A percentile compares a stretch with the other conserved stretches of the same genome.
These are phyloP conservation scores for Lordiphosa andalusiaca DNA, from an alignment of 2,888 invertebrate genomes.

Conservation along the genomic window DNA sequence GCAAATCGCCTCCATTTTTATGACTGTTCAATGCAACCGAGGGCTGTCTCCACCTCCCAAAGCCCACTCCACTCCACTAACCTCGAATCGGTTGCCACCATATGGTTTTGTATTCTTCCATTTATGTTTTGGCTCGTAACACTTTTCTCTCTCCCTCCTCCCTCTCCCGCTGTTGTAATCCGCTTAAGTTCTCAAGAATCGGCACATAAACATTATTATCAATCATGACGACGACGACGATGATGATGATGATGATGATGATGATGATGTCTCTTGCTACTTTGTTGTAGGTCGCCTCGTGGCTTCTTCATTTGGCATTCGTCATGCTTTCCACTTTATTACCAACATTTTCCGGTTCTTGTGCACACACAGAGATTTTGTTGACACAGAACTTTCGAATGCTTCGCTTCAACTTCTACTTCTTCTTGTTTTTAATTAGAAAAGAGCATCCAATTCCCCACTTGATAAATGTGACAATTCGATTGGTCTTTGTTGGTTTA, in stretches of 20 bases:
- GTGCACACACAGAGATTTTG: conserved; percentile 22
- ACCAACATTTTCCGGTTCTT: conserved; percentile 45
- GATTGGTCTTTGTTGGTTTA: conserved; percentile 11
- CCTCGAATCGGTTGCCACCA: conserved; percentile 60
- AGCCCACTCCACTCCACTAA: conserved; percentile 49
- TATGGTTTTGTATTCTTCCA: conserved; percentile 34
- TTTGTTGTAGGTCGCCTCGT: conserved; percentile 23
- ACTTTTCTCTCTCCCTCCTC: conserved; percentile 43
- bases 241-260: conserved; percentile 29
- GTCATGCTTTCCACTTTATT: conserved; percentile 65
- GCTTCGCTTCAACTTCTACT: conserved; percentile 18
- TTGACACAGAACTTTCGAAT: conserved; percentile 28
- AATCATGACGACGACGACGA: conserved; percentile 1
- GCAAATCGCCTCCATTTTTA: conserved; percentile 52
- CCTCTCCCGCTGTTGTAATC: conserved; percentile 43
- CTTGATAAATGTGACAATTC: conserved; percentile 39
- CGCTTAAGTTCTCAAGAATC: conserved; percentile 70
- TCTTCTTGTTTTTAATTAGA: conserved; percentile 57
- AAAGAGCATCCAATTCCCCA: conserved; percentile 21
- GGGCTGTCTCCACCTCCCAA: conserved; percentile 22
- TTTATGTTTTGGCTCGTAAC: conserved; percentile 50
- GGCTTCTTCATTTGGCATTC: conserved; percentile 41
- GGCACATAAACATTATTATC: conserved; percentile 62
- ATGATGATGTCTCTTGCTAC: conserved; percentile 25
- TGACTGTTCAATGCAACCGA: conserved; percentile 54